These are phyloP conservation scores for Podarcis cretensis DNA, from an alignment of 2,113 vertebrate species.

Conservation along the genomic window DNA sequence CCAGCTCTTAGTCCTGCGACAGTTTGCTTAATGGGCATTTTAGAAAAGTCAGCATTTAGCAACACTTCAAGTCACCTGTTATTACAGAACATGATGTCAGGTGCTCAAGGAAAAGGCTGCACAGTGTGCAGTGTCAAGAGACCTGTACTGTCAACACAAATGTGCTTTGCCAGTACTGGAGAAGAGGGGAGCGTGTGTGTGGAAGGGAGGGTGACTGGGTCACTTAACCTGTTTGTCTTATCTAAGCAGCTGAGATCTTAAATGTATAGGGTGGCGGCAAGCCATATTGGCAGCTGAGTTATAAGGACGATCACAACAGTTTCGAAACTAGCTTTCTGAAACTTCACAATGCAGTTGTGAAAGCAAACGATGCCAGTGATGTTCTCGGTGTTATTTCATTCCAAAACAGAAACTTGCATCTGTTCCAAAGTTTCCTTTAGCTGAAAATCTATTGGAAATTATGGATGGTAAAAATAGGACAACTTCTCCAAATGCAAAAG, in stretches of 20 bases:
- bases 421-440: background rate
- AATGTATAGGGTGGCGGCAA: background rate
- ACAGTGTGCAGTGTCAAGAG: too few relatives aligned
- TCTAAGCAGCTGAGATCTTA: background rate
- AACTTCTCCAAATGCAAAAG: background rate
- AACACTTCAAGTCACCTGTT: background rate
- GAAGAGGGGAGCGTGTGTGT: background rate
- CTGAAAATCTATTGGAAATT: background rate
- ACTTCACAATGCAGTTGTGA: background rate
- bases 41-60: background rate
- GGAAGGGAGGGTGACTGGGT: background rate
- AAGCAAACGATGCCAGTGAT: background rate
- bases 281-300: background rate
- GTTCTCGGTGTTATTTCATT: background rate
- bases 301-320: background rate
- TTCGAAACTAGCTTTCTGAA: background rate
- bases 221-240: background rate
- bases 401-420: background rate
- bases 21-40: background rate
- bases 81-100: background rate
- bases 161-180: background rate
- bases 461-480: background rate
- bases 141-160: background rate
- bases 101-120: background rate
- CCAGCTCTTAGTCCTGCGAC: background rate